Percentiles rank a stretch among this genome's conserved stretches.
These are phyloP conservation scores for Tiliqua scincoides DNA, from an alignment of 2,113 vertebrate species.

Conservation along the genomic window DNA sequence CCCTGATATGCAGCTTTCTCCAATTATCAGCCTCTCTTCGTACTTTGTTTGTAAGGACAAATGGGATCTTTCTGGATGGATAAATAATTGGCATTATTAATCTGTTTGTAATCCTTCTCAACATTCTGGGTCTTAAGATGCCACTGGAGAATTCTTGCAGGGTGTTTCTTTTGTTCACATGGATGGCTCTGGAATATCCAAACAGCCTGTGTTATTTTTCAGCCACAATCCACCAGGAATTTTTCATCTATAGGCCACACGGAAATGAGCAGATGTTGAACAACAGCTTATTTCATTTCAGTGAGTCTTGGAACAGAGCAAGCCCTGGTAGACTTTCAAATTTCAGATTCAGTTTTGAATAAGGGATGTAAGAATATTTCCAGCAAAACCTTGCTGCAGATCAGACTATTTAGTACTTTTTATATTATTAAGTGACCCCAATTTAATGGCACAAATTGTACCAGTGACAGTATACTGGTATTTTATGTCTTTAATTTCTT, in stretches of 20 bases:
- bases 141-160: constrained; percentile 15
- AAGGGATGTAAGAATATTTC: not conserved
- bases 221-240: not conserved
- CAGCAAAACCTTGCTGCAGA: not conserved
- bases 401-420: not conserved
- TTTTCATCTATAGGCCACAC: too few relatives aligned
- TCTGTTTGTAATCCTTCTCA: constrained; percentile 24
- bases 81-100: not conserved
- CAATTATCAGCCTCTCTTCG: not conserved
- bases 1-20: not conserved
- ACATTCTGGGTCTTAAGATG: constrained; percentile 16
- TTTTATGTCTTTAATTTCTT: not conserved
- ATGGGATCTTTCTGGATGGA: constrained; percentile 13
- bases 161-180: constrained; percentile 24
- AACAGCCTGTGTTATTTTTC: not conserved
- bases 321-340: not conserved
- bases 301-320: not conserved
- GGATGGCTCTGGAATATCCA: not conserved
- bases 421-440: not conserved
- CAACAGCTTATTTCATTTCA: not conserved
- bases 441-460: not conserved
- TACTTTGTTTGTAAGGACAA: constrained; percentile 16
- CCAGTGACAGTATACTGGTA: not conserved
- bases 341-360: not conserved
- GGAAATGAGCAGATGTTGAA: constrained; percentile 3